Percentiles rank a stretch among this genome's conserved stretches.
phyloP scores from a whole-genome alignment of 2,113 vertebrate genomes.

The Trichomycterus rosablanca region DNA sequence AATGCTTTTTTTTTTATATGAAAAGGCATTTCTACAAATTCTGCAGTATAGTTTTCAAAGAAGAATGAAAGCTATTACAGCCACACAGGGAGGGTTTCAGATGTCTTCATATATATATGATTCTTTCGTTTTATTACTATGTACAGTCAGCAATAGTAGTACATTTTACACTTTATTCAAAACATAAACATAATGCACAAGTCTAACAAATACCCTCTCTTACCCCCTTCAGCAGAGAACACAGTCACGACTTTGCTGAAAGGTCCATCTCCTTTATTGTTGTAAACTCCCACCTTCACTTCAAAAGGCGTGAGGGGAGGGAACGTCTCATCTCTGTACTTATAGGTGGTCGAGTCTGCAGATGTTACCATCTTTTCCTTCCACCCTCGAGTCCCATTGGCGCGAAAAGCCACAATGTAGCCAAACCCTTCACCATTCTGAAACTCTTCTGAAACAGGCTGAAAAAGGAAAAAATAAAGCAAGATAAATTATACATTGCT shows the following conservation, averaged over 20 bases:
- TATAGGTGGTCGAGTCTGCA: slow-evolving; percentile 88
- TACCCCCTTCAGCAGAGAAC: slow-evolving; percentile 92
- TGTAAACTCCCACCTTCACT: slow-evolving; percentile 95
- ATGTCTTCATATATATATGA: too few relatives aligned
- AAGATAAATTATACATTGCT: too few relatives aligned
- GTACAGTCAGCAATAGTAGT: too few relatives aligned
- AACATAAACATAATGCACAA: too few relatives aligned
- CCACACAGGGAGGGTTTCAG: too few relatives aligned
- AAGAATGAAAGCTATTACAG: too few relatives aligned
- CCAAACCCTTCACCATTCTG: slow-evolving; percentile 95
- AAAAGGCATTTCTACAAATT: too few relatives aligned
- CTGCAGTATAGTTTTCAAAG: too few relatives aligned
- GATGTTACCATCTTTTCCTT: slow-evolving; percentile 98
- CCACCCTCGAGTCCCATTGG: slow-evolving; percentile 92
- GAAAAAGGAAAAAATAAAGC: slow-evolving; percentile 39
- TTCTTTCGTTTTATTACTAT: too few relatives aligned
- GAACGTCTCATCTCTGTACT: slow-evolving; percentile 93
- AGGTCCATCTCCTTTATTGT: slow-evolving; percentile 95
- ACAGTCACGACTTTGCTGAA: slow-evolving; percentile 90
- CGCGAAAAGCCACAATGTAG: slow-evolving; percentile 93
- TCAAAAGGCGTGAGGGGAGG: slow-evolving; percentile 92
- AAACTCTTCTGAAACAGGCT: slow-evolving; percentile 97
- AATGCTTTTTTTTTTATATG: too few relatives aligned
- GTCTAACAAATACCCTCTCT: too few relatives aligned
- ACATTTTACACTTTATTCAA: too few relatives aligned